A percentile compares a stretch with the other conserved stretches of the same genome.
These are phyloP conservation scores for Sphaerophoria rueppellii DNA, from an alignment of 2,888 invertebrate genomes.

Conservation along the genomic window DNA sequence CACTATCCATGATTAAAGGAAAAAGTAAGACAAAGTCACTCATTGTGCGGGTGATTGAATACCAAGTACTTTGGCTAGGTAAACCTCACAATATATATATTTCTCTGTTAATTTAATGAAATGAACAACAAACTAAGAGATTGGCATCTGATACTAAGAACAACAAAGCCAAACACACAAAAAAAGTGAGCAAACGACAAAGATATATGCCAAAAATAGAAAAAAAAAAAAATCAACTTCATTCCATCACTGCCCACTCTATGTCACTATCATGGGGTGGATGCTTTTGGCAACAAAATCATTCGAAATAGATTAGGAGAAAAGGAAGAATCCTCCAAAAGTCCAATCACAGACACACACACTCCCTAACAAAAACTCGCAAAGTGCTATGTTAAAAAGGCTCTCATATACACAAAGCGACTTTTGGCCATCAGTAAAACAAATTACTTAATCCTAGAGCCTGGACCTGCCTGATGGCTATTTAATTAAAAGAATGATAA, in stretches of 20 bases:
- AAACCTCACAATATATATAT: conserved; percentile 43
- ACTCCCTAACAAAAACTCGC: neutral
- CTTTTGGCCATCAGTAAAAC: conserved; percentile 39
- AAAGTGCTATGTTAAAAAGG: conserved; percentile 13
- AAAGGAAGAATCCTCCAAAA: neutral
- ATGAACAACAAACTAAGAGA: conserved; percentile 37
- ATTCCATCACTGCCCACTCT: neutral
- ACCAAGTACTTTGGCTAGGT: conserved; percentile 42
- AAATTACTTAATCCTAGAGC: conserved; percentile 66
- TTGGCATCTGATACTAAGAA: conserved; percentile 28
- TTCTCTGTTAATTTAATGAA: conserved; percentile 57
- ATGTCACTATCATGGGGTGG: neutral
- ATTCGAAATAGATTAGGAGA: conserved; percentile 64
- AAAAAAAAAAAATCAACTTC: neutral
- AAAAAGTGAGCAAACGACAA: conserved; percentile 26
- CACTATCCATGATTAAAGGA: neutral
- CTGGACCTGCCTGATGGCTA: conserved; percentile 54
- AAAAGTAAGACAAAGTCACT: conserved; percentile 1
- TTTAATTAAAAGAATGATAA: conserved; percentile 70
- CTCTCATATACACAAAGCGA: neutral
- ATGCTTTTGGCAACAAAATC: conserved; percentile 63
- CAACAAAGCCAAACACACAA: conserved; percentile 11
- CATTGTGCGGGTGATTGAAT: conserved; percentile 20
- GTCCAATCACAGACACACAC: conserved; percentile 2
- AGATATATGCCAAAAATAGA: conserved; percentile 3